A percentile compares a stretch with the other conserved stretches of the same genome.
Conservation (phyloP, 2,888 invertebrate species). For the Bruchidius siliquastri region DNA sequence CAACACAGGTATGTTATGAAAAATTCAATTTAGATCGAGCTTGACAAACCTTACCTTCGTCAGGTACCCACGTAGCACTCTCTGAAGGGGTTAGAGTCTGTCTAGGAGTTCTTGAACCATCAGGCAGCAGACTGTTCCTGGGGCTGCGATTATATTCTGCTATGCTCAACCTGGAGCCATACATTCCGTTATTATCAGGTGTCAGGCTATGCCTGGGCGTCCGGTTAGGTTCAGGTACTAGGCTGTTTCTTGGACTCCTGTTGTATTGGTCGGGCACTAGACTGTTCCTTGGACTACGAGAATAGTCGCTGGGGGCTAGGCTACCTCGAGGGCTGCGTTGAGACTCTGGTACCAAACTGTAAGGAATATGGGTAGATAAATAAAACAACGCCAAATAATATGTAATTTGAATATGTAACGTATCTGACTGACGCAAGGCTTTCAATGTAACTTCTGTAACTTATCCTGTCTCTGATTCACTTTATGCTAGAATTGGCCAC, state of each 20-base stretch:
- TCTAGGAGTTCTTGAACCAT: constrained; percentile 47
- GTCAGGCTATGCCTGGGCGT: constrained; percentile 61
- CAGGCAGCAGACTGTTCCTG: constrained; percentile 53
- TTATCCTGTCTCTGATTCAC: too few relatives aligned
- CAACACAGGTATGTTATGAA: too few relatives aligned
- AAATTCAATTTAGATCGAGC: too few relatives aligned
- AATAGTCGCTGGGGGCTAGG: constrained; percentile 57
- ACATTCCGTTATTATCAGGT: constrained; percentile 50
- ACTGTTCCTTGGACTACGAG: constrained; percentile 56
- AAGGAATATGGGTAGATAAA: too few relatives aligned
- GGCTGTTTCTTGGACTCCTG: constrained; percentile 54
- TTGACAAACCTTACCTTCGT: constrained; percentile 37
- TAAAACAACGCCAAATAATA: not conserved
- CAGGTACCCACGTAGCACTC: constrained; percentile 55
- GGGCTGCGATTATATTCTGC: constrained; percentile 49
- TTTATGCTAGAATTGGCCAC: too few relatives aligned
- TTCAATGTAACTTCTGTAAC: too few relatives aligned
- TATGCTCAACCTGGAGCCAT: constrained; percentile 44
- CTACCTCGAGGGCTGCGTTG: constrained; percentile 51
- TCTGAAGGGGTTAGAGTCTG: constrained; percentile 59
- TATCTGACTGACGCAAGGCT: too few relatives aligned
- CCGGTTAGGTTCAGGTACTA: constrained; percentile 54
- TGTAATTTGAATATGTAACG: too few relatives aligned
- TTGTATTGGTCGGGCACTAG: constrained; percentile 50
- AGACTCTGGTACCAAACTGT: constrained; percentile 57